These are phyloP conservation scores for Noctuana brunneofusca DNA, from an alignment of 2,888 invertebrate genomes.

Conservation along the genomic window DNA sequence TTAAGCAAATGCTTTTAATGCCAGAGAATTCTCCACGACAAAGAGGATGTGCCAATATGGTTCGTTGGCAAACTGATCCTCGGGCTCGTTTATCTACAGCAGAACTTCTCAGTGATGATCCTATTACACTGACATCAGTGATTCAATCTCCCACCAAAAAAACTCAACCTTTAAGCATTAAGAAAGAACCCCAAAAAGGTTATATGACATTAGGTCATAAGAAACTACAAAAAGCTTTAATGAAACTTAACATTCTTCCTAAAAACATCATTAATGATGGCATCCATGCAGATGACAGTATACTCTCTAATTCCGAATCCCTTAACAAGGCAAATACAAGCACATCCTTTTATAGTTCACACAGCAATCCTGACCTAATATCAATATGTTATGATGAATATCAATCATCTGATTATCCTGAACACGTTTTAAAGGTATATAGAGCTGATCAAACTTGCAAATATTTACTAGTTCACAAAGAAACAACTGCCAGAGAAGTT, in stretches of 20 bases:
- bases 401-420: conserved; percentile 93
- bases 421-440: conserved; percentile 98
- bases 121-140: conserved; percentile 70
- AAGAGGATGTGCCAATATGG: conserved; percentile 86
- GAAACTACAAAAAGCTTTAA: conserved; percentile 91
- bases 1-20: conserved; percentile 86
- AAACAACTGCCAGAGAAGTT: conserved; percentile 93
- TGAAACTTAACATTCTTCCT: conserved; percentile 94
- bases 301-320: conserved; percentile 83
- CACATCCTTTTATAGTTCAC: conserved; percentile 89
- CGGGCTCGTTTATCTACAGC: conserved; percentile 91
- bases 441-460: conserved; percentile 99
- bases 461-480: conserved; percentile 97
- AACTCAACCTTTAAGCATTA: conserved; percentile 81
- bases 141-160: conserved; percentile 82
- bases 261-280: conserved; percentile 90
- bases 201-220: conserved; percentile 96
- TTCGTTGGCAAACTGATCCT: conserved; percentile 86
- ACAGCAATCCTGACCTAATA: conserved; percentile 94
- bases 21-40: conserved; percentile 92
- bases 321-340: conserved; percentile 74
- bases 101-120: conserved; percentile 84
- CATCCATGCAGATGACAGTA: conserved; percentile 86
- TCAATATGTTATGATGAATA: conserved; percentile 92
- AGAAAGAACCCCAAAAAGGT: conserved; percentile 87